Conservation (phyloP, 2,113 vertebrate genomes). For the Mus musculus region GRCm39 chr13:71221501-71222000, state of each 20-base stretch:
- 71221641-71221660: background rate
- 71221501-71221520: background rate
- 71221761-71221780: background rate
- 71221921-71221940: background rate
- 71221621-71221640: background rate
- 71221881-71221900: background rate
- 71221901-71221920: background rate
- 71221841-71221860: rapidly evolving
- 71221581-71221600: background rate
- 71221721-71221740: background rate
- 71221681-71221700: too few species aligned
- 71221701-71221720: background rate
- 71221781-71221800: background rate
- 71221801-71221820: rapidly evolving
- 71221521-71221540: background rate
- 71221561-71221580: background rate
- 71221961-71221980: slow-evolving; percentile 12
- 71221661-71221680: too few species aligned
- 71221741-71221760: background rate
- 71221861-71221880: background rate
- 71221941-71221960: slow-evolving; percentile 32
- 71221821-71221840: too few species aligned
- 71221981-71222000: background rate
- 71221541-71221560: background rate
- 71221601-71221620: background rate